Conservation (phyloP, 2,888 invertebrate genomes). For the Onthophagus sagittarius region DNA sequence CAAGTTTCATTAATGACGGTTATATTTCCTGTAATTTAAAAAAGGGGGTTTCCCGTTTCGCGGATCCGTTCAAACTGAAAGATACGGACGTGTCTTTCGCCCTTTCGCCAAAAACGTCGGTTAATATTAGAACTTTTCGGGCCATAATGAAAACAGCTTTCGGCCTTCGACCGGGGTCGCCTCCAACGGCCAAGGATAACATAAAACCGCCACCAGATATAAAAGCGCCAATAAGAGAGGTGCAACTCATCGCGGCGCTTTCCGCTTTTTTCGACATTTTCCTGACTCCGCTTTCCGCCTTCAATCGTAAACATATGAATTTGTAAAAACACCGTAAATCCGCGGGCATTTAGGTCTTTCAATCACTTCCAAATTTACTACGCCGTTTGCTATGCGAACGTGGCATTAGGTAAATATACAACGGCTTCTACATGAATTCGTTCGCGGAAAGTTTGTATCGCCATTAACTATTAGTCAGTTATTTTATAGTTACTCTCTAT, state of each 20-base stretch:
- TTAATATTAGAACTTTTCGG: slow-evolving; percentile 9
- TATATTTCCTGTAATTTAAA: too few relatives aligned
- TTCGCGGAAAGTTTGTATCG: neutral
- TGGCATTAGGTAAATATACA: slow-evolving; percentile 10
- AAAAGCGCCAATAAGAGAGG: neutral
- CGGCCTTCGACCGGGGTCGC: slow-evolving; percentile 8
- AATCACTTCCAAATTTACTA: slow-evolving; percentile 5
- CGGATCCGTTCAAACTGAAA: neutral
- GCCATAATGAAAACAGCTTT: neutral
- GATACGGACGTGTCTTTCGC: slow-evolving; percentile 8
- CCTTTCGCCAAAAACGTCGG: neutral
- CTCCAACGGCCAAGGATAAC: slow-evolving; percentile 21
- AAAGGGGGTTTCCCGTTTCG: neutral
- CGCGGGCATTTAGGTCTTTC: neutral
- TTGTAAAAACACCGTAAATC: slow-evolving; percentile 8
- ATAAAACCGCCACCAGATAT: slow-evolving; percentile 8
- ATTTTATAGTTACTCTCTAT: too few relatives aligned
- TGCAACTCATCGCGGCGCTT: neutral
- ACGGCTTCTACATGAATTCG: neutral
- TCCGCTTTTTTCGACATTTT: neutral
- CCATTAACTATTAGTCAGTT: neutral
- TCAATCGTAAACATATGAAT: slow-evolving; percentile 4
- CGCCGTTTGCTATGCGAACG: slow-evolving; percentile 6
- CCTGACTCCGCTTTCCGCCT: neutral
- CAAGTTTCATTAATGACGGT: neutral